Evolutionary conservation across 2,888 invertebrate species (phyloP).

Genomic region (Rhimphoctona megacephalus): DNA sequence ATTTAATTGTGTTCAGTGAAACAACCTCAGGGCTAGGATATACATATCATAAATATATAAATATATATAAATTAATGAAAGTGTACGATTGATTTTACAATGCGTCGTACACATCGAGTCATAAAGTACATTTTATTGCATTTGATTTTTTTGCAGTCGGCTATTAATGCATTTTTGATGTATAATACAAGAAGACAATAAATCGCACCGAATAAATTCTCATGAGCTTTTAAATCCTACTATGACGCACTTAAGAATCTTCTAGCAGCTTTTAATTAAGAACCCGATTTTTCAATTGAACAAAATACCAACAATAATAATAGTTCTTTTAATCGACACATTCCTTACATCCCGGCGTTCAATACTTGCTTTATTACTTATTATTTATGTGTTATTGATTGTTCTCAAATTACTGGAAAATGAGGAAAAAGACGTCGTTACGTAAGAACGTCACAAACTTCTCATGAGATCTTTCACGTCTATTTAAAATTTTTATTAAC

Average conservation of each 20-base stretch:
- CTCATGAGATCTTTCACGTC: not conserved
- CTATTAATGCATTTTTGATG: conserved; percentile 39
- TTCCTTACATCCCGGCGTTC: not conserved
- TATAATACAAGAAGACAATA: conserved; percentile 21
- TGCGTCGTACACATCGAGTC: conserved; percentile 22
- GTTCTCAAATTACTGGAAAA: not conserved
- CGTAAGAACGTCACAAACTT: not conserved
- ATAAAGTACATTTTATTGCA: conserved; percentile 25
- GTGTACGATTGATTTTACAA: conserved; percentile 11
- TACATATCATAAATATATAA: conserved; percentile 37
- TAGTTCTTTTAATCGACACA: not conserved
- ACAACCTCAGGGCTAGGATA: conserved; percentile 66
- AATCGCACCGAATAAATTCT: conserved; percentile 22
- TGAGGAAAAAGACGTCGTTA: not conserved
- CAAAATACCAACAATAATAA: not conserved
- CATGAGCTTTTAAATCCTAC: conserved; percentile 13
- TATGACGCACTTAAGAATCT: conserved; percentile 15
- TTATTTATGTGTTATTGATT: not conserved
- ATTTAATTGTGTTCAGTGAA: conserved; percentile 47
- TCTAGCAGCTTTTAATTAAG: conserved; percentile 2
- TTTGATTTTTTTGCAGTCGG: not conserved
- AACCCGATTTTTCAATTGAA: not conserved
- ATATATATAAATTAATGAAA: not conserved
- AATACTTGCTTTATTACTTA: not conserved
- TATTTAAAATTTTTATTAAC: not conserved